Percentiles rank a stretch among this genome's conserved stretches.
Conservation (phyloP, 2,797 vertebrate species). For the Alectoris magna region DNA sequence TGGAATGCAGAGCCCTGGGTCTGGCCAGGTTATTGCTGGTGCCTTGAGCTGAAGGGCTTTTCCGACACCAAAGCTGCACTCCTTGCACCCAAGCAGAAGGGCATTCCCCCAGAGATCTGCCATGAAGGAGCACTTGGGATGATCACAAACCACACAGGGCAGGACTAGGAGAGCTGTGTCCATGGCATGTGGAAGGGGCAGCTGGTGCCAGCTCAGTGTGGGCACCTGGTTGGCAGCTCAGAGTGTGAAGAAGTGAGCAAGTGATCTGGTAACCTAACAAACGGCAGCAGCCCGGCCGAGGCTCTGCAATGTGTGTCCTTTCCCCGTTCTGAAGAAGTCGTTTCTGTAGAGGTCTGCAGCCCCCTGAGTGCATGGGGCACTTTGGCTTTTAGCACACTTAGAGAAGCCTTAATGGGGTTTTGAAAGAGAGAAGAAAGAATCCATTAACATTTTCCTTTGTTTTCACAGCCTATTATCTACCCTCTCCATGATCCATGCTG, state of each 20-base stretch:
- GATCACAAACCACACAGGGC: too few species aligned
- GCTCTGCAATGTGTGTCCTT: background rate
- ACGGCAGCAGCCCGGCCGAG: background rate
- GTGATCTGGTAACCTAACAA: background rate
- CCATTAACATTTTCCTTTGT: background rate
- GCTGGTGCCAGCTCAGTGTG: background rate
- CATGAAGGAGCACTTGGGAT: too few species aligned
- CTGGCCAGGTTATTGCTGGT: background rate
- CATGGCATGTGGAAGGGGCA: background rate
- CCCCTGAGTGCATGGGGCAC: background rate
- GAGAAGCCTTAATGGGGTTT: background rate
- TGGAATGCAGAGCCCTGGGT: background rate
- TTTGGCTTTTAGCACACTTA: background rate
- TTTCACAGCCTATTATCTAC: background rate
- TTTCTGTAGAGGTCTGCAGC: background rate
- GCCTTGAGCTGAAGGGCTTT: too few species aligned
- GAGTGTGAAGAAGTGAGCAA: background rate
- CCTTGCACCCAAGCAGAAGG: too few species aligned
- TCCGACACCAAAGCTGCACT: too few species aligned
- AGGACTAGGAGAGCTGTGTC: too few species aligned
- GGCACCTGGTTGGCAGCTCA: rapidly evolving
- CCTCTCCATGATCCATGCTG: background rate
- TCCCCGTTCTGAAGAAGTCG: background rate
- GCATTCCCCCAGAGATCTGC: too few species aligned
- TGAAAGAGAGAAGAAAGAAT: background rate